phyloP scores from a whole-genome alignment of 2,113 vertebrate genomes.

The Dipodomys merriami region DNA sequence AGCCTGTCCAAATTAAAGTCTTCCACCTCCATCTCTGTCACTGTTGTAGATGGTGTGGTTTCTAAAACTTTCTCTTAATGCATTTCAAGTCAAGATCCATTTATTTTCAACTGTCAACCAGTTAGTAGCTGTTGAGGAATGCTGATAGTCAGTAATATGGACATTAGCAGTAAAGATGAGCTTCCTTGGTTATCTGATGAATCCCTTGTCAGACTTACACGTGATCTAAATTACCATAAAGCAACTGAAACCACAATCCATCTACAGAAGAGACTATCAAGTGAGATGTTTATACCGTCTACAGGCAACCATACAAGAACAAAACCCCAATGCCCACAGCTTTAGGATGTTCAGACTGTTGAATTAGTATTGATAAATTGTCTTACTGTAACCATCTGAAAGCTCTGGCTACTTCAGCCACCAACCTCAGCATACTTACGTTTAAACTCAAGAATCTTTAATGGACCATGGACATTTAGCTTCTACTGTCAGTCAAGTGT shows the following conservation, averaged over 20 bases:
- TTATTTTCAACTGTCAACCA: slow-evolving; percentile 44
- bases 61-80: slow-evolving; percentile 61
- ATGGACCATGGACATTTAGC: slow-evolving; percentile 30
- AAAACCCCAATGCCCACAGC: background rate
- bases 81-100: slow-evolving; percentile 56
- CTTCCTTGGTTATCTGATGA: slow-evolving; percentile 25
- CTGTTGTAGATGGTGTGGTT: background rate
- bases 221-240: slow-evolving; percentile 41
- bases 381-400: slow-evolving; percentile 58
- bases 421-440: slow-evolving; percentile 14
- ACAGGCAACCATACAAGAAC: background rate
- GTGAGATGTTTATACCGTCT: background rate
- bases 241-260: background rate
- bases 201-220: background rate
- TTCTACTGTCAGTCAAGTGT: slow-evolving; percentile 43
- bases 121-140: slow-evolving; percentile 25
- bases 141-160: background rate
- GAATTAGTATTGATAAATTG: slow-evolving; percentile 33
- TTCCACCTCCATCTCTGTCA: background rate
- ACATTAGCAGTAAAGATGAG: slow-evolving; percentile 45
- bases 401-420: background rate
- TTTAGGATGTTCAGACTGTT: background rate
- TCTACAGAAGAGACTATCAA: background rate
- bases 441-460: slow-evolving; percentile 61
- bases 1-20: slow-evolving; percentile 67